phyloP scores from a whole-genome alignment of 2,888 invertebrate genomes.

The Eupithecia tripunctaria region DNA sequence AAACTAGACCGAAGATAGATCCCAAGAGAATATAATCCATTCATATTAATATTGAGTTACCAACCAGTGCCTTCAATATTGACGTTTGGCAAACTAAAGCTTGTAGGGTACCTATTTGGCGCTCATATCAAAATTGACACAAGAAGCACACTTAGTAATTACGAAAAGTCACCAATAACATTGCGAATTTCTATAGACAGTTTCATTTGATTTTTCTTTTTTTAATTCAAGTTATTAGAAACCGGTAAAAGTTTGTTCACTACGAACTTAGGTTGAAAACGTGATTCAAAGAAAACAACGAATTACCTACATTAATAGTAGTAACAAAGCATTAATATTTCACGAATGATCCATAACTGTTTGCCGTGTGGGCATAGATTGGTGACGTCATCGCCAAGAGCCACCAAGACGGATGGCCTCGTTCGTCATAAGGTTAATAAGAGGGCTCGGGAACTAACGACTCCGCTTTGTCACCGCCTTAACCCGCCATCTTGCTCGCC shows the following conservation, averaged over 20 bases:
- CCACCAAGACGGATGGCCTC: slow-evolving; percentile 76
- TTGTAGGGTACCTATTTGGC: neutral
- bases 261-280: neutral
- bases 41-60: slow-evolving; percentile 5
- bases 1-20: neutral
- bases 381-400: slow-evolving; percentile 61
- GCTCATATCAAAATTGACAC: neutral
- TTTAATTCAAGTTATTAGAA: neutral
- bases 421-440: slow-evolving; percentile 86
- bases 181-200: neutral
- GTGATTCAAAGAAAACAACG: neutral
- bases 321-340: neutral
- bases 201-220: neutral
- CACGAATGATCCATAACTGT: neutral
- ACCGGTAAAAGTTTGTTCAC: neutral
- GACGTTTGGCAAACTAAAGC: neutral
- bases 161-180: neutral
- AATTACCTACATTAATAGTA: neutral
- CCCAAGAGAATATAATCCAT: neutral
- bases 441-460: slow-evolving; percentile 84
- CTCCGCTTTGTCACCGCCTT: slow-evolving; percentile 84
- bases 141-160: neutral
- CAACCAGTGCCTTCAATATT: slow-evolving; percentile 4
- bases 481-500: slow-evolving; percentile 81
- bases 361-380: slow-evolving; percentile 20